Conservation (phyloP, 2,888 invertebrate genomes). For the Xylota sylvarum region DNA sequence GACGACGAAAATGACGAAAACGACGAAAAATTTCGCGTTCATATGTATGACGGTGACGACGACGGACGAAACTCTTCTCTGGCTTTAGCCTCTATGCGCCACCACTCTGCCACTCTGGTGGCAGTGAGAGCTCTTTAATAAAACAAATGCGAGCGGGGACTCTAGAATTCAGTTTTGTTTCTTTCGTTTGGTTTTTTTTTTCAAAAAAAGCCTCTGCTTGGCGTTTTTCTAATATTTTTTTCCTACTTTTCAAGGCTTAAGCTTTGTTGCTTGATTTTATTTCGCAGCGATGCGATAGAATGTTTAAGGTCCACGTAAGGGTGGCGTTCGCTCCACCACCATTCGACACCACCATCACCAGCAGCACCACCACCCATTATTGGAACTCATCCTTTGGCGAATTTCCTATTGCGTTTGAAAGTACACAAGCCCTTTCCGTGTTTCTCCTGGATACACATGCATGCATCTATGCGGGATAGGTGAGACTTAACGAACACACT, state of each 20-base stretch:
- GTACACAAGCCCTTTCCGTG: constrained; percentile 67
- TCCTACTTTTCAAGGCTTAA: constrained; percentile 68
- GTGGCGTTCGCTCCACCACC: constrained; percentile 23
- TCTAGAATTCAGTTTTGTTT: constrained; percentile 69
- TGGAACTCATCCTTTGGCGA: constrained; percentile 72
- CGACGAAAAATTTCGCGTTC: constrained; percentile 38
- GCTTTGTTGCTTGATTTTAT: constrained; percentile 76
- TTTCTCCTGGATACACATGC: constrained; percentile 76
- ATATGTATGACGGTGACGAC: constrained; percentile 27
- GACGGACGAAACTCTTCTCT: constrained; percentile 43
- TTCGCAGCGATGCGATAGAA: constrained; percentile 70
- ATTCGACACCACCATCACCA: constrained; percentile 9
- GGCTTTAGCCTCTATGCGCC: background rate
- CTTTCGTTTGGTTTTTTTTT: constrained; percentile 48
- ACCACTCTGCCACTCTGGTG: background rate
- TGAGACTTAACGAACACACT: constrained; percentile 76
- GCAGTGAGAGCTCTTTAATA: constrained; percentile 71
- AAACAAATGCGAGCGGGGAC: constrained; percentile 73
- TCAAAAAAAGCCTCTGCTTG: constrained; percentile 50
- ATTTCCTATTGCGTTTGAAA: constrained; percentile 72
- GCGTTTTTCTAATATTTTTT: constrained; percentile 45
- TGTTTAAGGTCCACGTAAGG: constrained; percentile 73
- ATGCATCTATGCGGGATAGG: constrained; percentile 70
- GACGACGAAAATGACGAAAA: constrained; percentile 46
- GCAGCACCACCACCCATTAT: constrained; percentile 67